Conservation (phyloP, 2,113 vertebrate genomes). For the Cricetomys ansorgei region DNA sequence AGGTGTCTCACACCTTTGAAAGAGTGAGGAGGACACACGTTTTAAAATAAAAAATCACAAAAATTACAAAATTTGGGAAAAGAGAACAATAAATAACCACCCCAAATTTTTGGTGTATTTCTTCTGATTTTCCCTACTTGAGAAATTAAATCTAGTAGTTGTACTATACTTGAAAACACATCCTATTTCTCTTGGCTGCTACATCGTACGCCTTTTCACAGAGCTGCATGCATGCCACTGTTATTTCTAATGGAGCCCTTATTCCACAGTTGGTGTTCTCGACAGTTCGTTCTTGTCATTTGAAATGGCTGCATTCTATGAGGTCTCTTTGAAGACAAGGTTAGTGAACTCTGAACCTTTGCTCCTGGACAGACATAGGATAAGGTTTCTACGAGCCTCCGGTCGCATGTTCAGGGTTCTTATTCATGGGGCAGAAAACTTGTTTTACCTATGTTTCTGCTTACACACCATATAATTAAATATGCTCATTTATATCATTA, state of each 20-base stretch:
- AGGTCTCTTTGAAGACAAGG: neutral
- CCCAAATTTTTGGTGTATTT: neutral
- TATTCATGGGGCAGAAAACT: neutral
- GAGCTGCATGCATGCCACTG: neutral
- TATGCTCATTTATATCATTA: neutral
- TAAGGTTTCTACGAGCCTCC: neutral
- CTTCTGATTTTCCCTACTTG: neutral
- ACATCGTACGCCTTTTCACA: neutral
- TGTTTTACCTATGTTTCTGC: neutral
- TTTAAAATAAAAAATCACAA: neutral
- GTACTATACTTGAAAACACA: neutral
- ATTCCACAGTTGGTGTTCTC: neutral
- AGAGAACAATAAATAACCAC: conserved; percentile 20
- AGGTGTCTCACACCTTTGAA: neutral
- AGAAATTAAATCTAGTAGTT: neutral
- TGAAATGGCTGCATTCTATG: neutral
- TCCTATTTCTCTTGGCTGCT: neutral
- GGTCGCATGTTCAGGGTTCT: neutral
- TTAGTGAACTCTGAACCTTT: neutral
- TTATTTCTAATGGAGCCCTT: neutral
- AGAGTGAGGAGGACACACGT: neutral
- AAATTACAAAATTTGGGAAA: conserved; percentile 4
- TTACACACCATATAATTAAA: neutral
- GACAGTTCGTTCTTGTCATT: neutral
- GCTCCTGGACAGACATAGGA: neutral